A percentile compares a stretch with the other conserved stretches of the same genome.
Evolutionary conservation across 2,888 invertebrate genomes (phyloP).

Genomic region (Diogma glabrata): DNA sequence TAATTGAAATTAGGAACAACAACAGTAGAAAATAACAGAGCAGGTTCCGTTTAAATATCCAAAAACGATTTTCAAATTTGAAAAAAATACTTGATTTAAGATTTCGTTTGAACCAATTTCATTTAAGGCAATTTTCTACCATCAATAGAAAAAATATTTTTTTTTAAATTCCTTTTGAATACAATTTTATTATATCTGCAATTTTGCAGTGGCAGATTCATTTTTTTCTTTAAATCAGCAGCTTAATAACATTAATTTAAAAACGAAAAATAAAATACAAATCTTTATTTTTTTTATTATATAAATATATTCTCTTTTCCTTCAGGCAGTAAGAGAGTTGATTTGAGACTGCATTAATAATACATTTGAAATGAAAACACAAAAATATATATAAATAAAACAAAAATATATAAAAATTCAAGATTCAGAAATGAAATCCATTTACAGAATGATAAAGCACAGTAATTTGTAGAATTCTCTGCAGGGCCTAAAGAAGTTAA

Average conservation of each 20-base stretch:
- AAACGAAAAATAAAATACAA: constrained; percentile 8
- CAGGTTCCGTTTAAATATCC: too few relatives aligned
- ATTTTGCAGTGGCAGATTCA: constrained; percentile 8
- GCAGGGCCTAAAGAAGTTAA: too few relatives aligned
- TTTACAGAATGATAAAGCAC: constrained; percentile 11
- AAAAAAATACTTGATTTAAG: too few relatives aligned
- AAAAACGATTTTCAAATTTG: too few relatives aligned
- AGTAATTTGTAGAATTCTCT: constrained; percentile 8
- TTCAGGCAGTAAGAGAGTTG: constrained; percentile 1
- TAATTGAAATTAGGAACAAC: too few relatives aligned
- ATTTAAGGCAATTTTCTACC: too few relatives aligned
- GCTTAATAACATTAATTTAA: constrained; percentile 9
- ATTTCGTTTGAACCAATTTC: too few relatives aligned
- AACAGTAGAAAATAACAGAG: too few relatives aligned
- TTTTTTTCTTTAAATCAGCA: constrained; percentile 7
- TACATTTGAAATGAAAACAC: constrained; percentile 8
- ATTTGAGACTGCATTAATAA: constrained; percentile 10
- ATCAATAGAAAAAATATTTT: too few relatives aligned
- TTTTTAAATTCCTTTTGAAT: too few relatives aligned
- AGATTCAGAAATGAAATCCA: constrained; percentile 5
- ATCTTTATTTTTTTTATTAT: constrained; percentile 2
- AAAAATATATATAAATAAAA: neutral
- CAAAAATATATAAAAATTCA: neutral
- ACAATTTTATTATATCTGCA: constrained; percentile 8
- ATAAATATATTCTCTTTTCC: constrained; percentile 6